Conservation (phyloP, 2,797 vertebrate species). For the Picus viridis region DNA sequence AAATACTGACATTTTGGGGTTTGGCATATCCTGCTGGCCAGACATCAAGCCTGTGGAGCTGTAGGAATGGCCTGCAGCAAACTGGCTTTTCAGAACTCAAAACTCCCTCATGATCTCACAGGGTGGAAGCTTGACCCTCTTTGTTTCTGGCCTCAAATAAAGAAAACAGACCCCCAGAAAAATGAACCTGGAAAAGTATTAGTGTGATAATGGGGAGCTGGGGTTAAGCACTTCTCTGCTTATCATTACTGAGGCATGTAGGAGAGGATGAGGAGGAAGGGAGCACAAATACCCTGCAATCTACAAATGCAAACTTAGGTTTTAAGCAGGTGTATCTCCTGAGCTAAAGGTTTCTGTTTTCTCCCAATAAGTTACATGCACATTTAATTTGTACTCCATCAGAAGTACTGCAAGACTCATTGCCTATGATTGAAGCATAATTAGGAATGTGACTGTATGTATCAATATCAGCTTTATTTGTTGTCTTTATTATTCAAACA, state of each 20-base stretch:
- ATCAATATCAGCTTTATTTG: constrained; percentile 36
- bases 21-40: not conserved
- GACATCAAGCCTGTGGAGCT: not conserved
- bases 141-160: constrained; percentile 25
- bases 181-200: not conserved
- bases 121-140: constrained; percentile 46
- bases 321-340: not conserved
- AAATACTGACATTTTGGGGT: not conserved
- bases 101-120: constrained; percentile 41
- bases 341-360: not conserved
- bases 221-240: not conserved
- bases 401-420: not conserved
- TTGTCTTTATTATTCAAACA: constrained; percentile 19
- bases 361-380: not conserved
- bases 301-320: not conserved
- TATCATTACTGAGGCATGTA: not conserved
- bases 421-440: not conserved
- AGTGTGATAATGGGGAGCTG: not conserved
- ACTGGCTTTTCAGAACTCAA: constrained; percentile 5
- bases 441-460: not conserved
- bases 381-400: not conserved
- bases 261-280: not conserved
- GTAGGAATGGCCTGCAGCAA: not conserved
- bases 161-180: not conserved
- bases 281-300: not conserved